Evolutionary conservation across 2,888 invertebrate genomes (phyloP), one percentile per base, ranked within the genome.

Genomic region (Margaritifera margaritifera): DNA sequence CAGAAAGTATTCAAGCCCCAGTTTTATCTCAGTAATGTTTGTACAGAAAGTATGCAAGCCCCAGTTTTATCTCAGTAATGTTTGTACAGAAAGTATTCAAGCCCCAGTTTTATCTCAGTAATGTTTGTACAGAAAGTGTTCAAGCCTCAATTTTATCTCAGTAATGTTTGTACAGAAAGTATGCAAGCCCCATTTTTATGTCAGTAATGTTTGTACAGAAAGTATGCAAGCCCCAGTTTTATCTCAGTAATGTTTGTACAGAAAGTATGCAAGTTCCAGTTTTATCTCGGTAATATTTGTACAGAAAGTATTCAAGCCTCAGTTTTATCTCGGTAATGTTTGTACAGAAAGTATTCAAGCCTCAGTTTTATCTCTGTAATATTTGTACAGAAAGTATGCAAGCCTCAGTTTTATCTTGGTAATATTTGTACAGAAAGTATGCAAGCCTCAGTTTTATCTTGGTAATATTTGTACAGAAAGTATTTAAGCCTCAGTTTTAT

Each of bases 21-120:
- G n/a, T 61, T 27, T 31, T 58, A 51, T 20, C n/a, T n/a, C 22
- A 24, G 51, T 62, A 42, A 51, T 62, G 20, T 18, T 62, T 42
- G 20, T 19, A 50, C 62, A 62, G 25, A 25, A 6, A n/a, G 51
- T 4, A 20, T 62, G 42, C 50, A 22, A 4, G 51, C 0, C n/a
- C 22, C 11, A 1, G 31, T 50, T 25, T 62, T 31, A 15, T 50
- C n/a, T 18, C n/a, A n/a, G 25, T 62, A 42, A 50, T 51, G 51
- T 11, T 62, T 42, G 20, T 19, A 11, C 62, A 62, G 25, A 25
- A 62, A n/a, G 50, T 8, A 25, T 62, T 20, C 42, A n/a, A 20
- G 50, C 4, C n/a, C 22, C n/a, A 8, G 31, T 31, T 24, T 61
- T 25, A n/a, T 31, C 20, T n/a, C 22, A 42, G 24, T 61, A 42